These are phyloP conservation scores for Drosophila willistoni DNA, from an alignment of 1,140 invertebrate genomes.

Conservation along the genomic window DNA sequence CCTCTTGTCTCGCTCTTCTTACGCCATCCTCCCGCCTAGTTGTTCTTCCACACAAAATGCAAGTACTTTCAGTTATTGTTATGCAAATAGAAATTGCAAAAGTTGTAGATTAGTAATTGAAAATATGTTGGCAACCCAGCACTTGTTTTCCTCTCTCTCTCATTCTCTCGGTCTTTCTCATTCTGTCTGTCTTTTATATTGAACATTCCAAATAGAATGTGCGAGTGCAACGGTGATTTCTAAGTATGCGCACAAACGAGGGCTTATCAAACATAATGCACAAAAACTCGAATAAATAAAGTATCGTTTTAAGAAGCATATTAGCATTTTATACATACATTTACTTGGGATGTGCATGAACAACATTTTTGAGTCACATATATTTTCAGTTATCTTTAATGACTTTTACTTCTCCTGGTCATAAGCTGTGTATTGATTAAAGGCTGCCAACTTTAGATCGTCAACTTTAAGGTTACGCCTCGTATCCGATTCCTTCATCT, in stretches of 20 bases:
- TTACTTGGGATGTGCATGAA: no score
- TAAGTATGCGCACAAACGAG: not conserved
- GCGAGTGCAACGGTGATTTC: not conserved
- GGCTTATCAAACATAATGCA: not conserved
- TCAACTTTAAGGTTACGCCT: not conserved
- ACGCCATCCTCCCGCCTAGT: not conserved
- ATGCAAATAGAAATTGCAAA: slow-evolving; percentile 33
- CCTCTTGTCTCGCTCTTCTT: not conserved
- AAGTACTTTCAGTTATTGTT: slow-evolving; percentile 46
- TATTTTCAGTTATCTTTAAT: no score
- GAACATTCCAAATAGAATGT: slow-evolving; percentile 22
- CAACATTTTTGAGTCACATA: no score
- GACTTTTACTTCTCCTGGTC: no score
- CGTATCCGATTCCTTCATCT: not conserved
- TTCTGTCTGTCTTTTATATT: not conserved
- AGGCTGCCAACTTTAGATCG: no score
- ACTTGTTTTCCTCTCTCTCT: not conserved
- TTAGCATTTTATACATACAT: no score
- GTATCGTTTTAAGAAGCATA: no score
- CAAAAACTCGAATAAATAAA: no score
- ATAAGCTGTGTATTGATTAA: no score
- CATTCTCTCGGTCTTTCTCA: not conserved
- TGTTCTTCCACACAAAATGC: slow-evolving; percentile 35
- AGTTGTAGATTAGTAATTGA: slow-evolving; percentile 21
- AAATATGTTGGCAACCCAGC: slow-evolving; percentile 17